Evolutionary conservation across 2,113 vertebrate species (phyloP), one percentile per base, ranked within the genome.

Genomic region (Ammospiza caudacuta): DNA sequence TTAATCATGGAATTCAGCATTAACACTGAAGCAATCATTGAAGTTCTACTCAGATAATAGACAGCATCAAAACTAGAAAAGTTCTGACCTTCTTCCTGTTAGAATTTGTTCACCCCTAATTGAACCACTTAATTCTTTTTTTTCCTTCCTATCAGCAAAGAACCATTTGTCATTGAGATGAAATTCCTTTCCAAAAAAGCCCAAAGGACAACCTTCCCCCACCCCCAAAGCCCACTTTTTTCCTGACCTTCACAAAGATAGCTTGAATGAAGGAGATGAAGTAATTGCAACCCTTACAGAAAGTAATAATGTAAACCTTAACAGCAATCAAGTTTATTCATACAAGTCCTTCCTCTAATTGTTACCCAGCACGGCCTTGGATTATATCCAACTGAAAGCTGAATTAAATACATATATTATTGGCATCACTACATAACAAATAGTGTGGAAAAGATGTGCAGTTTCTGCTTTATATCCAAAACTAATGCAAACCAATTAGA

Each of bases 401-500:
- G 77, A 90, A 93, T 96, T 97, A 95, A 96, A 94, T 96, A 89
- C 85, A 95, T 87, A 91, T 76, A 92, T 96, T 97, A 95, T 25
- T 80, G 72, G 79, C 90, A 96, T 88, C 61, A 55, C 44, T 92
- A 70, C 52, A 31, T 96, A 87, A 95, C 91, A 90, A 97, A 96
- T 61, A 82, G 86, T 6, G 61, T 87, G 62, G 70, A 96, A 94
- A 96, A 91, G 46, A 86, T 95, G 80, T 90, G 94, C 77, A 93
- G 58, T 63, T 95, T 89, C 89, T 94, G 77, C 90, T 59, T 96
- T 83, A 59, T 66, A 77, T 89, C 80, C 64, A 59, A 91, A 89
- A 90, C 44, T 76, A 94, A 89, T 87, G 72, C 27, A 93, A 96
- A 93, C 68, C 83, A 95, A 95, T 97, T 96, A 97, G 51, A 80